Conservation (phyloP, 2,113 vertebrate species). For the Lycaon pictus region DNA sequence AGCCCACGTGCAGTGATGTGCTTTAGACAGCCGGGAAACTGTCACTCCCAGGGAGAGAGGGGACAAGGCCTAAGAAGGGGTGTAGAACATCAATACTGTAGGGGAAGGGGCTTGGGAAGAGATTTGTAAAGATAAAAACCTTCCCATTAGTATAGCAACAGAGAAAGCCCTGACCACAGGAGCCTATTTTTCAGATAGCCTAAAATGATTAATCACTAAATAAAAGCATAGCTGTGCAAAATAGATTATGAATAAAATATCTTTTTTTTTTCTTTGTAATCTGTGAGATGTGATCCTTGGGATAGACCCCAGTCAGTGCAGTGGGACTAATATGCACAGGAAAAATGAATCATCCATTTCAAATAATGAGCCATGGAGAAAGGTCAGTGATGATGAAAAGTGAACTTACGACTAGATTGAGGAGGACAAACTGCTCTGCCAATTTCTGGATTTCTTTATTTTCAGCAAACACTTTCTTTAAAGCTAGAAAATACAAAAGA, state of each 20-base stretch:
- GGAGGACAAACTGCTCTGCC: slow-evolving; percentile 93
- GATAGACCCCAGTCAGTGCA: background rate
- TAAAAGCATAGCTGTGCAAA: background rate
- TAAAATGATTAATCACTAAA: background rate
- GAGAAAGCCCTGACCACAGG: background rate
- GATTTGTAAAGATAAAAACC: background rate
- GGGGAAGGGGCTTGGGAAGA: background rate
- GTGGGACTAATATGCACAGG: background rate
- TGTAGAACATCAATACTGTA: background rate
- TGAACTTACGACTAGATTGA: slow-evolving; percentile 95
- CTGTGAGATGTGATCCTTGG: background rate
- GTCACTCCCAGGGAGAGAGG: no score
- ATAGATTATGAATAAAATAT: background rate
- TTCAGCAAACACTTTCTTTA: slow-evolving; percentile 94
- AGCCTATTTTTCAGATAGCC: background rate
- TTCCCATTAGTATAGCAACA: background rate
- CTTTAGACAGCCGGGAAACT: background rate
- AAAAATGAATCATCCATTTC: background rate
- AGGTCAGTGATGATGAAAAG: background rate
- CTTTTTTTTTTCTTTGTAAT: background rate
- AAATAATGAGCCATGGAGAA: background rate
- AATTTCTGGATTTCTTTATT: slow-evolving; percentile 92
- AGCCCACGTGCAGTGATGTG: fast-evolving
- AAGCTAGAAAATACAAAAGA: slow-evolving; percentile 85
- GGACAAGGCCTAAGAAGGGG: background rate